These are phyloP conservation scores for Actinopyga echinites DNA, from an alignment of 53 echinoderm and acorn worm species.

Conservation along the genomic window DNA sequence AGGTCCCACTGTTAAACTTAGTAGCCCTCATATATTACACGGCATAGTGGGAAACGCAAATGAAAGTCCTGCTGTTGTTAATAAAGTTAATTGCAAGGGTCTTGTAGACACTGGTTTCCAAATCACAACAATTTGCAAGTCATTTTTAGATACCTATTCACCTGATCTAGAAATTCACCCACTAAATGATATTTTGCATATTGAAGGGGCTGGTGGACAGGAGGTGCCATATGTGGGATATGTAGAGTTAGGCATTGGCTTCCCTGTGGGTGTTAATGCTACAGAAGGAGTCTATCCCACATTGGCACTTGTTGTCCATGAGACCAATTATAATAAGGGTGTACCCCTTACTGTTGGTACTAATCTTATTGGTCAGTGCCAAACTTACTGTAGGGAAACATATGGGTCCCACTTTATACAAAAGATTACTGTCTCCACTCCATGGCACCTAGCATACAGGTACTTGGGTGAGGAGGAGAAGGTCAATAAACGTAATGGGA, in stretches of 20 bases:
- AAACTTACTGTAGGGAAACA: neutral
- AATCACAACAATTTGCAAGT: no score
- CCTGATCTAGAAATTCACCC: neutral
- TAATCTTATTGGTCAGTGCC: neutral
- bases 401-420: neutral
- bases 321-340: neutral
- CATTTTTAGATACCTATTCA: no score
- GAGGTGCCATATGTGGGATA: constrained; percentile 21
- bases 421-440: neutral
- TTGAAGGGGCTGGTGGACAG: constrained; percentile 32
- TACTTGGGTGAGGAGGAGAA: no score
- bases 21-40: no score
- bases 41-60: no score
- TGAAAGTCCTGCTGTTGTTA: no score
- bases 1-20: neutral
- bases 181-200: neutral
- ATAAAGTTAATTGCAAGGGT: no score
- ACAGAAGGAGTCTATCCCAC: no score
- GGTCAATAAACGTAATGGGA: neutral
- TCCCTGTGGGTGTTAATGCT: neutral
- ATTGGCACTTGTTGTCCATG: neutral
- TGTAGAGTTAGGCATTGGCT: neutral
- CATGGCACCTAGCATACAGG: no score
- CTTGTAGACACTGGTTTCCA: no score
- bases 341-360: neutral